These are phyloP conservation scores for Ischnura elegans DNA, from an alignment of 2,888 invertebrate genomes.

Conservation along the genomic window DNA sequence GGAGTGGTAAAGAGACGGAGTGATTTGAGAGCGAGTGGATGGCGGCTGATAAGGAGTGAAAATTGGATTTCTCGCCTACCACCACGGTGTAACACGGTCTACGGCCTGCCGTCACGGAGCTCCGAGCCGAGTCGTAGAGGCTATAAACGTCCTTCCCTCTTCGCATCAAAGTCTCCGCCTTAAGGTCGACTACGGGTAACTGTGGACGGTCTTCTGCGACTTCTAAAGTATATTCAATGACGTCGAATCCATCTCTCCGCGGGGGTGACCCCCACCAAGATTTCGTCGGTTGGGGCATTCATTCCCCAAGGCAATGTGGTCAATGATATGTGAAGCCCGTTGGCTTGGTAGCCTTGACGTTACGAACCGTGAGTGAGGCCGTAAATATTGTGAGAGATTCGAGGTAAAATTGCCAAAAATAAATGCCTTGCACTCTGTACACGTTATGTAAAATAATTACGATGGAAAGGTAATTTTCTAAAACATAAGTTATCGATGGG, in stretches of 20 bases:
- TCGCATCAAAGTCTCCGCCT: neutral
- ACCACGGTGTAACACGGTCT: neutral
- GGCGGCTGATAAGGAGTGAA: neutral
- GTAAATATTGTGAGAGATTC: too few species aligned
- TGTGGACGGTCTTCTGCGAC: neutral
- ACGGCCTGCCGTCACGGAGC: neutral
- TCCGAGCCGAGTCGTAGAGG: neutral
- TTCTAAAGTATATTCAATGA: neutral
- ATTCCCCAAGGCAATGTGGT: neutral
- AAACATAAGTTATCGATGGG: too few species aligned
- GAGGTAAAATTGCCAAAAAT: too few species aligned
- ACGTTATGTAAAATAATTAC: too few species aligned
- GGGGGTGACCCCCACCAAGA: neutral
- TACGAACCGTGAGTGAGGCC: too few species aligned
- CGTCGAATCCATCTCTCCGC: neutral
- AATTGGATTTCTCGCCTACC: conserved; percentile 8
- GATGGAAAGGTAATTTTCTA: too few species aligned
- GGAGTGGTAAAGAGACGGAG: neutral
- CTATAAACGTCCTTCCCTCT: neutral
- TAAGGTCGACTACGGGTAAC: neutral
- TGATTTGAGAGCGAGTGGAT: neutral
- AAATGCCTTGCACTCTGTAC: too few species aligned
- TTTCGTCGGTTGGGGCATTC: neutral
- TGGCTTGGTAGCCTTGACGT: too few species aligned
- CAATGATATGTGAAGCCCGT: too few species aligned